Evolutionary conservation across 2,113 vertebrate genomes (phyloP).

Genomic region (Lepus americanus): DNA sequence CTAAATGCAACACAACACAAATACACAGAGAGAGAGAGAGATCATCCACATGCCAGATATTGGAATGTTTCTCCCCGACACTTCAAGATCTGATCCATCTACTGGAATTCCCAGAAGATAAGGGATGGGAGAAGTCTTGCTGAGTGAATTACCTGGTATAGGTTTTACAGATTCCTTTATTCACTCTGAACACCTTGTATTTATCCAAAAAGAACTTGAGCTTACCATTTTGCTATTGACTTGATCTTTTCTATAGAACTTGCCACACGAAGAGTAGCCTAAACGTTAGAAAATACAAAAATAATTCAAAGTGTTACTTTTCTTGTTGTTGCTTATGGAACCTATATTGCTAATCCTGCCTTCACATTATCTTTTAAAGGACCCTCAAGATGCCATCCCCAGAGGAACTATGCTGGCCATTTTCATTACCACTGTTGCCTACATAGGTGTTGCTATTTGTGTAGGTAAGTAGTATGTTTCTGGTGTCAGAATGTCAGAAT

Average conservation of each 20-base stretch:
- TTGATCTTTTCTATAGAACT: conserved; percentile 24
- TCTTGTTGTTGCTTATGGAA: not conserved
- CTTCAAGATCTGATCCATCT: not conserved
- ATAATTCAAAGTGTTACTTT: not conserved
- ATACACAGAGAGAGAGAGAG: not conserved
- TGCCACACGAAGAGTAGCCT: not conserved
- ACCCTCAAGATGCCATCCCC: conserved; percentile 95
- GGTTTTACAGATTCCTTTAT: not conserved
- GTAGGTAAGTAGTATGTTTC: conserved; percentile 89
- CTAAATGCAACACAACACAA: conserved; percentile 47
- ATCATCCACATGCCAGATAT: not conserved
- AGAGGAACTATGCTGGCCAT: conserved; percentile 98
- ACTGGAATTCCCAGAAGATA: not conserved
- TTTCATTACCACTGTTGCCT: conserved; percentile 93
- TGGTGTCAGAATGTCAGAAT: not conserved
- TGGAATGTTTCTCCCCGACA: not conserved
- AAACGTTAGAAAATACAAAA: conserved; percentile 36
- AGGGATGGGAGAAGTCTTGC: not conserved
- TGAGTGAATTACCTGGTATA: not conserved
- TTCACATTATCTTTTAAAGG: conserved; percentile 85
- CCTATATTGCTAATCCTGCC: not conserved
- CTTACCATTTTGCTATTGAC: not conserved
- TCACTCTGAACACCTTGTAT: not conserved
- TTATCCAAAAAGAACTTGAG: not conserved
- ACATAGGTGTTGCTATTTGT: conserved; percentile 93